These are phyloP conservation scores for Hetaerina titia DNA, from an alignment of 2,888 invertebrate species.

Conservation along the genomic window DNA sequence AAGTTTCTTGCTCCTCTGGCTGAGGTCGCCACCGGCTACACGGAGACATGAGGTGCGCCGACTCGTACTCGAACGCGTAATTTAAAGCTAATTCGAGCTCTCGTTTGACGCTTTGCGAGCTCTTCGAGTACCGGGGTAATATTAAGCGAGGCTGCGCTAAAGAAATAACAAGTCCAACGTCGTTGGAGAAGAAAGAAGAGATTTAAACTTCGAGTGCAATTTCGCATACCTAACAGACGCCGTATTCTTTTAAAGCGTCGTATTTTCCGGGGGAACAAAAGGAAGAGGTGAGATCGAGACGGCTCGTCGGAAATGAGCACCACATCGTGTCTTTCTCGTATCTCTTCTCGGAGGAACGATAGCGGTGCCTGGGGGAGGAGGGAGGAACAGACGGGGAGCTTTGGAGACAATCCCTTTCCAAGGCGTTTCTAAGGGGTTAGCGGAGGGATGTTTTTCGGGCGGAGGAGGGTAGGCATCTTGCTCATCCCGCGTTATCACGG, in stretches of 20 bases:
- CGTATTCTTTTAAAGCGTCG: constrained; percentile 13
- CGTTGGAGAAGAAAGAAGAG: not conserved
- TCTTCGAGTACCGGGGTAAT: not conserved
- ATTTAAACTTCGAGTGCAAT: not conserved
- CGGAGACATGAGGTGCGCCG: not conserved
- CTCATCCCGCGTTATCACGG: not conserved
- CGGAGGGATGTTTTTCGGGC: not conserved
- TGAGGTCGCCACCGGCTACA: not conserved
- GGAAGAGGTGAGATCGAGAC: not conserved
- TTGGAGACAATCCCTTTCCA: not conserved
- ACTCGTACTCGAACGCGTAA: not conserved
- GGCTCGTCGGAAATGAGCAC: not conserved
- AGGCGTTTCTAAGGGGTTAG: not conserved
- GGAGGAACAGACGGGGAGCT: not conserved
- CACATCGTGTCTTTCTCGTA: not conserved
- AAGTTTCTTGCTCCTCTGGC: not conserved
- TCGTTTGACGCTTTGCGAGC: not conserved
- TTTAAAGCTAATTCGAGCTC: constrained; percentile 18
- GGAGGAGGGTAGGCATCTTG: too few species aligned
- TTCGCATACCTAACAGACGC: constrained; percentile 33
- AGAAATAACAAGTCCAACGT: not conserved
- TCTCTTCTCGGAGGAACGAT: not conserved
- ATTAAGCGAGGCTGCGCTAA: not conserved
- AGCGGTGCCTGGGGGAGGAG: too few species aligned
- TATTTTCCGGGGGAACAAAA: constrained; percentile 20